A percentile compares a stretch with the other conserved stretches of the same genome.
Conservation (phyloP, 2,888 invertebrate genomes). For the Pseudanteris insignis region DNA sequence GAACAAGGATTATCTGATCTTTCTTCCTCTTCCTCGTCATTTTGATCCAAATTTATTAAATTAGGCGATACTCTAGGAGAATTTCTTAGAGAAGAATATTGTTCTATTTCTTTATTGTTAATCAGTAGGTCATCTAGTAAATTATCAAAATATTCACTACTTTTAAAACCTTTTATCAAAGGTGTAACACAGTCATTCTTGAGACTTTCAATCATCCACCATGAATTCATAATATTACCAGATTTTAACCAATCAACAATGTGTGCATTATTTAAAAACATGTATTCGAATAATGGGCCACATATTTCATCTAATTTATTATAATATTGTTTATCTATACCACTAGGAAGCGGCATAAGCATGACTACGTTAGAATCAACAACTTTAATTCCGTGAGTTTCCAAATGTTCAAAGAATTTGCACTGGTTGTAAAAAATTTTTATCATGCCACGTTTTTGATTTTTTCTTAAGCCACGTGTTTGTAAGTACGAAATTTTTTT, state of each 20-base stretch:
- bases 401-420: constrained; percentile 59
- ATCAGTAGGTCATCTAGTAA: not conserved
- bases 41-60: constrained; percentile 12
- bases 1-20: constrained; percentile 31
- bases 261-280: constrained; percentile 54
- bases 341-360: constrained; percentile 58
- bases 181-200: constrained; percentile 28
- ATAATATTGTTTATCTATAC: constrained; percentile 48
- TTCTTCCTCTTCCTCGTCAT: constrained; percentile 17
- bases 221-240: constrained; percentile 47
- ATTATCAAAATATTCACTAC: constrained; percentile 9
- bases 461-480: constrained; percentile 49
- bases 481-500: constrained; percentile 52
- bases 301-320: constrained; percentile 52
- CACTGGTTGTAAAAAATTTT: constrained; percentile 62
- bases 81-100: not conserved
- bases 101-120: not conserved
- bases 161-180: constrained; percentile 43
- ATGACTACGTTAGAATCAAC: constrained; percentile 58
- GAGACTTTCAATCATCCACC: constrained; percentile 51
- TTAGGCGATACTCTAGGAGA: constrained; percentile 4
- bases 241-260: constrained; percentile 57
- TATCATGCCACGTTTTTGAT: constrained; percentile 51
- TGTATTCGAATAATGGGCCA: constrained; percentile 57
- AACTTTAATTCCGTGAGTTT: constrained; percentile 47